Evolutionary conservation across 2,797 vertebrate genomes (phyloP).

Genomic region (Coccyzus lansbergi): DNA sequence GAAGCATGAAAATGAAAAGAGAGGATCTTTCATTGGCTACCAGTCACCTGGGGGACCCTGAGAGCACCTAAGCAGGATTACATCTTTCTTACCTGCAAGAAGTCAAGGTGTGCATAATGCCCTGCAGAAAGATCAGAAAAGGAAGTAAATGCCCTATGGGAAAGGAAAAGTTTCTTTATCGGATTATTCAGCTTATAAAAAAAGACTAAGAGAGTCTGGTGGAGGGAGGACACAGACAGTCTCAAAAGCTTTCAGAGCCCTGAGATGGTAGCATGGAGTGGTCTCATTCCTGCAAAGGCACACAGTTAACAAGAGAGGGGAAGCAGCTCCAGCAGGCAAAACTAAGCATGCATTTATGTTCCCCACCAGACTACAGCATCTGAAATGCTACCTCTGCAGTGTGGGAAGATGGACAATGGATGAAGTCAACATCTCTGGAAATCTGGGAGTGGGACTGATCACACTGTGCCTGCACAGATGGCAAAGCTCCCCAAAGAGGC

Average conservation of each 20-base stretch:
- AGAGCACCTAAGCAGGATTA: neutral
- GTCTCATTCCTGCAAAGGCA: neutral
- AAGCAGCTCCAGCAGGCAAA: neutral
- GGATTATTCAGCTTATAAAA: neutral
- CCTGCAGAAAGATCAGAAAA: neutral
- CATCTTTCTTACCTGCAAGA: neutral
- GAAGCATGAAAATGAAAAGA: neutral
- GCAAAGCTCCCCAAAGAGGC: neutral
- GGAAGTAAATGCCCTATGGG: neutral
- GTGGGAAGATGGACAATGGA: neutral
- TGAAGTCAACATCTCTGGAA: neutral
- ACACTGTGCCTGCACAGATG: neutral
- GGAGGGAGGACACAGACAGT: neutral
- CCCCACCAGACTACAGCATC: neutral
- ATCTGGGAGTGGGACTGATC: neutral
- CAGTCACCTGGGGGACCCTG: neutral
- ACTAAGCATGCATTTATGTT: neutral
- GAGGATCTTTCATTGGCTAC: neutral
- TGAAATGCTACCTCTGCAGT: neutral
- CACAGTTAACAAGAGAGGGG: accelerated
- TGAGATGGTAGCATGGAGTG: neutral
- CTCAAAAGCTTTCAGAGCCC: neutral
- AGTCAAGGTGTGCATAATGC: accelerated
- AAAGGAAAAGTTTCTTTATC: neutral
- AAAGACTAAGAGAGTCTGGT: neutral